Evolutionary conservation across 2,888 invertebrate genomes (phyloP).

Genomic region (Melanophora roralis): DNA sequence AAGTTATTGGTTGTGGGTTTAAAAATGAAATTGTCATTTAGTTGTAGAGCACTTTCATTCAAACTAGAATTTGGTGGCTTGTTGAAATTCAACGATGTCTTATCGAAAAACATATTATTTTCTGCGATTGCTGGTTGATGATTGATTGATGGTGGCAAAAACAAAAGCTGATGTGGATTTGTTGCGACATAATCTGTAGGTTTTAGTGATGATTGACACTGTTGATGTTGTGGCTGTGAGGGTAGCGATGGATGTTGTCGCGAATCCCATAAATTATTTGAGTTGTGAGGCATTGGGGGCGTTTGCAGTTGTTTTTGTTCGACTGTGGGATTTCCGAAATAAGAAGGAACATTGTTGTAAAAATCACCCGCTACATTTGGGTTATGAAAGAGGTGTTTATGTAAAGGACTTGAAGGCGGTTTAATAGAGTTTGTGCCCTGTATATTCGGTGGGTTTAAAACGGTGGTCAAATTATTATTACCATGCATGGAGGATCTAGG

Average conservation of each 20-base stretch:
- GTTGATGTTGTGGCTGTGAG: constrained; percentile 61
- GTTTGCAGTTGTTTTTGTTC: constrained; percentile 36
- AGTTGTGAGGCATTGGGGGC: constrained; percentile 4
- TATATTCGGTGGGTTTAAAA: constrained; percentile 62
- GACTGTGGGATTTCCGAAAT: constrained; percentile 54
- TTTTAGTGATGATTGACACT: constrained; percentile 48
- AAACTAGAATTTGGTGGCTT: constrained; percentile 20
- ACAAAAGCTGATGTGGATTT: constrained; percentile 49
- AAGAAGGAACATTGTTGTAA: constrained; percentile 44
- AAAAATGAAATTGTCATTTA: constrained; percentile 44
- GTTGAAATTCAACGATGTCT: constrained; percentile 46
- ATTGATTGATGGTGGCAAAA: constrained; percentile 34
- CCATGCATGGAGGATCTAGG: constrained; percentile 59
- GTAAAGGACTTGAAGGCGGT: constrained; percentile 47
- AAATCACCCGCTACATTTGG: constrained; percentile 39
- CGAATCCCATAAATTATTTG: constrained; percentile 57
- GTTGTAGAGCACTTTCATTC: constrained; percentile 14
- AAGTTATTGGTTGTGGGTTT: constrained; percentile 47
- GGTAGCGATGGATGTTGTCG: constrained; percentile 52
- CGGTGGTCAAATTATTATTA: constrained; percentile 55
- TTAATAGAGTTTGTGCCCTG: constrained; percentile 57
- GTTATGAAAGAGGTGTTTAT: constrained; percentile 52
- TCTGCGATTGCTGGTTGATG: constrained; percentile 36
- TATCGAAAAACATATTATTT: constrained; percentile 47
- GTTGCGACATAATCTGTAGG: constrained; percentile 38